Evolutionary conservation across 1,140 invertebrate genomes (phyloP).

Genomic region (Bombus confusus): DNA sequence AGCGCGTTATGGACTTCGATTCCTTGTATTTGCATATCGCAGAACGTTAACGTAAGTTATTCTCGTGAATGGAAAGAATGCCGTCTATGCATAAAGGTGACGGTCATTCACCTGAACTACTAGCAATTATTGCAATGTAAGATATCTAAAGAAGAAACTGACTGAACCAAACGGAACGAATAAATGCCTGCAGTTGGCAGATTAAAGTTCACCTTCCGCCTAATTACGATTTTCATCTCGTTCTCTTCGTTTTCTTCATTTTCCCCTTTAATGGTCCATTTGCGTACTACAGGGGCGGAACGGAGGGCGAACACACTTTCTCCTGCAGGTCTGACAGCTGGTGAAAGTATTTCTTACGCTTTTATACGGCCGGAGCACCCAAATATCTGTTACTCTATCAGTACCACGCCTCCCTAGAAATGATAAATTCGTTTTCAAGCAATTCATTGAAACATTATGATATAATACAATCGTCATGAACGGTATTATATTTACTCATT

Average conservation of each 20-base stretch:
- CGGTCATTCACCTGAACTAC: constrained; percentile 11
- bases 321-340: constrained; percentile 48
- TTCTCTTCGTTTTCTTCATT: neutral
- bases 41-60: neutral
- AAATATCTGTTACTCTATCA: constrained; percentile 54
- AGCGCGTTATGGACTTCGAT: neutral
- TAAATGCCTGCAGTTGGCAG: neutral
- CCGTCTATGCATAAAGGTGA: neutral
- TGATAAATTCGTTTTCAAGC: constrained; percentile 10
- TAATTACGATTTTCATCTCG: constrained; percentile 6
- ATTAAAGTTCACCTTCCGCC: neutral
- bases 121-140: neutral
- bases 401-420: constrained; percentile 31
- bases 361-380: constrained; percentile 23
- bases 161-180: neutral
- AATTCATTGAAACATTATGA: neutral
- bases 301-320: constrained; percentile 62
- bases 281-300: constrained; percentile 48
- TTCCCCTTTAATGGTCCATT: constrained; percentile 46
- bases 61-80: neutral
- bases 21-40: constrained; percentile 1
- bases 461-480: neutral
- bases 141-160: neutral
- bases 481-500: neutral
- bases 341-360: constrained; percentile 68